Evolutionary conservation across 2,888 invertebrate species (phyloP), one percentile per base, ranked within the genome.

Genomic region (Drosophila nigricruria): DNA sequence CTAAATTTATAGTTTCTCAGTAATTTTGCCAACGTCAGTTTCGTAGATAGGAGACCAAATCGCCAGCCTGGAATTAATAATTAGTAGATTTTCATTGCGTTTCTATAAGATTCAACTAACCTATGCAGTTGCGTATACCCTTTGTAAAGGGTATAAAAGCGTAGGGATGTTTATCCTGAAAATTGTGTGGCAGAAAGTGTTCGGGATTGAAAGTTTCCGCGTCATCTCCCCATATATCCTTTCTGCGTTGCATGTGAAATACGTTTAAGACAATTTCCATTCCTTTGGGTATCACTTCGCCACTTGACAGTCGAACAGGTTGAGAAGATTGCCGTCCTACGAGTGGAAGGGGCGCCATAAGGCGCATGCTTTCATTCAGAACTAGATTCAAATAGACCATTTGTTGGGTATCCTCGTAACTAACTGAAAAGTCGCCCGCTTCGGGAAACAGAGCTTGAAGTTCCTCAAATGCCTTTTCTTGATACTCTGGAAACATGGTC

Each of bases 401-500:
- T 30, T 52, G n/a, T n/a, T 63, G 43, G 0, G 12, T 36, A 34
- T 52, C 42, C 5, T 65, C 64, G 43, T 50, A 36, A 0, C 34
- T 20, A 10, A 65, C 63, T 12, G 50, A 43, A 27, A 62, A 50
- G 16, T 63, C 63, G 10, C 50, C 64, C 1, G 50, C 34, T 0
- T 43, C 14, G n/a, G 50, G 63, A 30, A 43, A 65, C 14, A 62
- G 3, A 1, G 27, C 3, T 18, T 36, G 25, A n/a, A 65, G 36
- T 43, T 65, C 64, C 9, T 62, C 63, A 43, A 65, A 63, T 5
- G 34, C 50, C 43, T 14, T 50, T 14, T 65, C 43, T 34, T 65
- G 65, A n/a, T 6, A 63, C 50, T 65, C 50, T 0, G 65, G 50
- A n/a, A 65, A 65, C 63, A 65, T 65, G 42, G 64, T 63, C 5